Percentiles rank a stretch among this genome's conserved stretches.
phyloP scores from a whole-genome alignment of 2,113 vertebrate genomes.

The Turnix velox region DNA sequence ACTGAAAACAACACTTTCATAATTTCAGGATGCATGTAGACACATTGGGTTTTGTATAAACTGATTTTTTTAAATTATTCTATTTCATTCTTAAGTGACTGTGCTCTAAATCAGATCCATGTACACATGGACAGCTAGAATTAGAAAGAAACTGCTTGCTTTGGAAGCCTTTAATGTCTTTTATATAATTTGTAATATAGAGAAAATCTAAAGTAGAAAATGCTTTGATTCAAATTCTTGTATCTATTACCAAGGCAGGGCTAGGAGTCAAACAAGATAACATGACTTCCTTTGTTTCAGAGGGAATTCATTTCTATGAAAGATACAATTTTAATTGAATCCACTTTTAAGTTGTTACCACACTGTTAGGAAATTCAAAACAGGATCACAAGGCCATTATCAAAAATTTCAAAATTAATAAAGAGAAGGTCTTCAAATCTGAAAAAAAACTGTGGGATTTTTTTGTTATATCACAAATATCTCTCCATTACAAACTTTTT shows the following conservation, averaged over 20 bases:
- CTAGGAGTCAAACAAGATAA: background rate
- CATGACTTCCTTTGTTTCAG: background rate
- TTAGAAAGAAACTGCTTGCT: background rate
- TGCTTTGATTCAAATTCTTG: background rate
- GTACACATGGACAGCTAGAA: background rate
- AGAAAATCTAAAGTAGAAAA: background rate
- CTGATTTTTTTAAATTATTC: background rate
- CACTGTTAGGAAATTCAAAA: background rate
- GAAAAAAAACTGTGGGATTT: accelerated
- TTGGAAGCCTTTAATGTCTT: background rate
- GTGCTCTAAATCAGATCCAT: background rate
- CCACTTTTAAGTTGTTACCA: background rate
- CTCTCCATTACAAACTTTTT: background rate
- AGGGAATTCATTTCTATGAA: background rate
- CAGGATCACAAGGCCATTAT: background rate
- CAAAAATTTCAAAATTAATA: background rate
- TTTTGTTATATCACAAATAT: background rate
- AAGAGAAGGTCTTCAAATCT: background rate
- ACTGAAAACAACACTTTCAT: background rate
- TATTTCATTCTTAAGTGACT: background rate
- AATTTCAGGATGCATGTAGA: background rate
- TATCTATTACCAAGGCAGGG: background rate
- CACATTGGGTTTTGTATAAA: accelerated
- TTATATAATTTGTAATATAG: background rate
- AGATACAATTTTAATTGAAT: background rate